Evolutionary conservation across 2,113 vertebrate genomes (phyloP).

Genomic region (Thinocorus orbignyianus): DNA sequence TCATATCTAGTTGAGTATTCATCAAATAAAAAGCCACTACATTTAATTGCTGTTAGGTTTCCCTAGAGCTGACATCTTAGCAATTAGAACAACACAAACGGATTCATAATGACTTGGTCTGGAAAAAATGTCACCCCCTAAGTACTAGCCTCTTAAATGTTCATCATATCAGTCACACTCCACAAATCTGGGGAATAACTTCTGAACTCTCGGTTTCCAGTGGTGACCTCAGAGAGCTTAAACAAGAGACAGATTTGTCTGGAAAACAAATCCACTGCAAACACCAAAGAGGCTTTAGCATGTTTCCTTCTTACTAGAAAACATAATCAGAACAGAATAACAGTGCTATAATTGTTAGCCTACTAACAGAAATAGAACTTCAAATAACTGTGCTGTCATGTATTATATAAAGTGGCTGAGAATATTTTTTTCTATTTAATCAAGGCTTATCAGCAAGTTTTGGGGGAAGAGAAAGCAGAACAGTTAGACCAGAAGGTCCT

Average conservation of each 20-base stretch:
- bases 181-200: neutral
- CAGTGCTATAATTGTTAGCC: neutral
- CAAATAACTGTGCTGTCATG: neutral
- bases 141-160: neutral
- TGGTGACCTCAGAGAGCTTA: neutral
- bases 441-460: neutral
- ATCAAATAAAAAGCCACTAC: neutral
- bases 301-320: neutral
- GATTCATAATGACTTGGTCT: neutral
- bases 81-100: neutral
- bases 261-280: neutral
- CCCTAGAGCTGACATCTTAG: neutral
- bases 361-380: neutral
- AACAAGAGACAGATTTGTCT: neutral
- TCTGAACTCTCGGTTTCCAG: neutral
- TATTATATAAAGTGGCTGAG: neutral
- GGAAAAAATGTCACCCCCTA: neutral
- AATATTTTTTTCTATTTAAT: slow-evolving; percentile 1
- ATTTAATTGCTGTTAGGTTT: neutral
- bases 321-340: neutral
- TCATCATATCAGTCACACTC: neutral
- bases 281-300: neutral
- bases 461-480: neutral
- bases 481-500: neutral
- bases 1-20: neutral